Base-by-base conservation (phyloP, 2,888 invertebrate genomes). In the Torymus tubicola region DNA sequence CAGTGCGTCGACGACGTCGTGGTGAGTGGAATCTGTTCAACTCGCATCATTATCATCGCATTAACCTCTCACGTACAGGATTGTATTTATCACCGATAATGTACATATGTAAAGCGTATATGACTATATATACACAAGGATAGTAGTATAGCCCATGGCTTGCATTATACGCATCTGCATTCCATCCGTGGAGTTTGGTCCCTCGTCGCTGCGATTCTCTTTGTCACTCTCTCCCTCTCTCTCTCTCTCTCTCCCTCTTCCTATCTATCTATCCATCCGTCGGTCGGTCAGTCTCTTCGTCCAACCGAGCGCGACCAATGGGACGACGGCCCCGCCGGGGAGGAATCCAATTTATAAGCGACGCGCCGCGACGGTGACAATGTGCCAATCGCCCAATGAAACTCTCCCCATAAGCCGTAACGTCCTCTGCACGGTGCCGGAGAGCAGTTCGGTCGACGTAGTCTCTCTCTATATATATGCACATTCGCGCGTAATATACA, bases 341-440 rank as follows among this genome's bases (percentile, higher is more conserved):
- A 84, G 84, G 84, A 84, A 85, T 78, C 80, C 82, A 82, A 81
- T 83, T 83, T 80, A 73, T 63, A 65, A 76, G 75, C 85, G 79
- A 65, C 76, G 75, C 85, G 79, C 85, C 85, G 86, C 85, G 85
- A 86, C 87, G 80, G 85, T 85, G 86, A 85, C 86, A 85, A 82
- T 82, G 85, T 82, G 83, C 81, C 84, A 82, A 84, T 85, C 81
- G 84, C 83, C 42, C 86, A 84, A 86, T 87, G 85, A 86, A 88
- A 87, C 87, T 86, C 84, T 83, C 85, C 42, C 42, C 83, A 84
- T 85, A 86, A 86, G 85, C 87, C 84, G 83, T 81, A 85, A 86
- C 85, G 84, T 85, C 83, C 83, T 82, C 82, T 83, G 68, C 74
- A 63, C 64, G 64, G 64, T 69, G 74, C 76, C 16, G 60, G 18